A percentile compares a stretch with the other conserved stretches of the same genome.
phyloP scores from a whole-genome alignment of 1,140 invertebrate genomes.

The Sogatella furcifera region DNA sequence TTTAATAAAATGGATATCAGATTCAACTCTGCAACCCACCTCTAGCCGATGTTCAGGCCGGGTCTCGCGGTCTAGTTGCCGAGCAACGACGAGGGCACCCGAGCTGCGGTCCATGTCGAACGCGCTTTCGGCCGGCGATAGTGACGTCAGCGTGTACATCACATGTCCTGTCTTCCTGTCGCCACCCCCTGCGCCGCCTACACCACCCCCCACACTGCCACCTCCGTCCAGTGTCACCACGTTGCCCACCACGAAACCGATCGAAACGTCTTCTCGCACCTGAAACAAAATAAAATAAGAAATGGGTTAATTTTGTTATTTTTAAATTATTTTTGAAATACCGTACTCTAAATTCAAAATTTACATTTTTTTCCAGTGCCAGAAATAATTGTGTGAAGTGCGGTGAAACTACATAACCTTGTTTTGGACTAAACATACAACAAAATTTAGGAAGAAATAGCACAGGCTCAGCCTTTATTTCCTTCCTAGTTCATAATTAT shows the following conservation, averaged over 20 bases:
- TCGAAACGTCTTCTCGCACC: constrained; percentile 64
- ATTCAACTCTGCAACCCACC: too few relatives aligned
- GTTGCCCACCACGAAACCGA: constrained; percentile 67
- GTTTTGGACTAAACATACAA: too few relatives aligned
- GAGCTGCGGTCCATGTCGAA: constrained; percentile 81
- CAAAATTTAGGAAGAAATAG: too few relatives aligned
- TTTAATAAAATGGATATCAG: too few relatives aligned
- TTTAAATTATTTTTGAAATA: too few relatives aligned
- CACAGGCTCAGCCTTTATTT: too few relatives aligned
- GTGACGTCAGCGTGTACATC: constrained; percentile 65
- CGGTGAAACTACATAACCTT: too few relatives aligned
- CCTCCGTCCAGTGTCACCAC: constrained; percentile 59
- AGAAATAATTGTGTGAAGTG: too few relatives aligned
- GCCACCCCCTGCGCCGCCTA: constrained; percentile 8
- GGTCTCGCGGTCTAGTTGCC: constrained; percentile 72
- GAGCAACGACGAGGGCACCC: constrained; percentile 71
- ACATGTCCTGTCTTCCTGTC: constrained; percentile 45
- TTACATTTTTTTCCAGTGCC: too few relatives aligned
- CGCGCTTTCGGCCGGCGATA: constrained; percentile 55
- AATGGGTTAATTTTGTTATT: neutral
- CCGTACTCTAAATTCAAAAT: too few relatives aligned
- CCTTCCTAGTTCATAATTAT: too few relatives aligned
- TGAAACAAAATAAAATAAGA: constrained; percentile 30
- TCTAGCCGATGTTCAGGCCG: constrained; percentile 75
- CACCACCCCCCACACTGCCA: constrained; percentile 24